phyloP scores from a whole-genome alignment of 2,797 vertebrate genomes.

The Echiichthys vipera region DNA sequence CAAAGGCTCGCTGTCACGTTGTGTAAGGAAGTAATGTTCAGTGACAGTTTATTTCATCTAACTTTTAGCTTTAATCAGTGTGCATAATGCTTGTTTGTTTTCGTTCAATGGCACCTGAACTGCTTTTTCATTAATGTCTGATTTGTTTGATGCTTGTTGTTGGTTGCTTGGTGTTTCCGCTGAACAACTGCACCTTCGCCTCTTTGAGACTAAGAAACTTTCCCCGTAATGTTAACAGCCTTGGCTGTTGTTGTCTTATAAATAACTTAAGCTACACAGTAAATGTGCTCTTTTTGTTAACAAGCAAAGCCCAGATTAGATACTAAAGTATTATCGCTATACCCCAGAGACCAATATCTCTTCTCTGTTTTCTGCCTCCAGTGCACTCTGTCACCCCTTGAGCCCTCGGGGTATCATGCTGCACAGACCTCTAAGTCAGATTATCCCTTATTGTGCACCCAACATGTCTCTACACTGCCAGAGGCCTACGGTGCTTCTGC shows the following conservation, averaged over 20 bases:
- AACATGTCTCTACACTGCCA: slow-evolving; percentile 63
- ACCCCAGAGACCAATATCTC: slow-evolving; percentile 52
- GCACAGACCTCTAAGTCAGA: slow-evolving; percentile 67
- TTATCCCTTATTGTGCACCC: slow-evolving; percentile 69
- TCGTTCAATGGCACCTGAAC: neutral
- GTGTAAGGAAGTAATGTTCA: slow-evolving; percentile 48
- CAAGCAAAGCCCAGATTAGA: slow-evolving; percentile 43
- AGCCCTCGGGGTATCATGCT: slow-evolving; percentile 73
- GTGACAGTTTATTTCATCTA: slow-evolving; percentile 49
- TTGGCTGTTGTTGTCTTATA: slow-evolving; percentile 43
- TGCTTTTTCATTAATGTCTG: neutral
- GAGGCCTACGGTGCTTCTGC: slow-evolving; percentile 48
- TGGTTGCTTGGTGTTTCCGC: neutral
- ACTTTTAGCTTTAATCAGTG: slow-evolving; percentile 30
- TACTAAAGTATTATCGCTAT: slow-evolving; percentile 50
- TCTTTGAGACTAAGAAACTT: slow-evolving; percentile 1
- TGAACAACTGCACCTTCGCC: slow-evolving; percentile 20
- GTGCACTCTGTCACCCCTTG: slow-evolving; percentile 74
- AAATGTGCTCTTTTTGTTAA: slow-evolving; percentile 52
- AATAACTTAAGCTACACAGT: slow-evolving; percentile 28
- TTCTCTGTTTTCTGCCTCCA: slow-evolving; percentile 46
- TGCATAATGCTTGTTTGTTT: slow-evolving; percentile 12
- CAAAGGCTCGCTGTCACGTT: slow-evolving; percentile 62
- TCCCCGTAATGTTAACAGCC: slow-evolving; percentile 53
- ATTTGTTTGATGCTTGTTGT: neutral